Evolutionary conservation across 2,797 vertebrate genomes (phyloP).

Genomic region (Alauda arvensis): DNA sequence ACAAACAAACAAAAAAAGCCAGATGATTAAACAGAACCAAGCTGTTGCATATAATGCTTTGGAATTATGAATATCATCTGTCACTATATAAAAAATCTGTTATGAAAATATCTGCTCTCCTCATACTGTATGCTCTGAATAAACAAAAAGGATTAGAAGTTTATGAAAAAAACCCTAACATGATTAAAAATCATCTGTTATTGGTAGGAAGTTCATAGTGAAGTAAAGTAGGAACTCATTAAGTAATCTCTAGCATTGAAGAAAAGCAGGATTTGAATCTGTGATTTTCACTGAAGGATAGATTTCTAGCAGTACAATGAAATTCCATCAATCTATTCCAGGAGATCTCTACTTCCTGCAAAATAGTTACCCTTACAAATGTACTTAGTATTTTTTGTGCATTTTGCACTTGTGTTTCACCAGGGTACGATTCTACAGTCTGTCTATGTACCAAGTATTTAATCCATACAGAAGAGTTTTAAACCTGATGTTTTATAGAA

Average conservation of each 20-base stretch:
- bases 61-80: conserved; percentile 43
- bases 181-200: background rate
- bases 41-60: conserved; percentile 12
- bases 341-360: background rate
- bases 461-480: background rate
- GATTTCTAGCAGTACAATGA: background rate
- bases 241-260: background rate
- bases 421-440: background rate
- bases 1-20: background rate
- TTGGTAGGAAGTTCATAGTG: background rate
- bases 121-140: background rate
- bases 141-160: background rate
- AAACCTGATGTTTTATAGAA: background rate
- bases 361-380: background rate
- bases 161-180: background rate
- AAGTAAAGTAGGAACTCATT: background rate
- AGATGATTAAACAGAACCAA: conserved; percentile 28
- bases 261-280: background rate
- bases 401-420: background rate
- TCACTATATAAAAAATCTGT: background rate
- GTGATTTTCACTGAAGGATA: background rate
- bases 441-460: background rate
- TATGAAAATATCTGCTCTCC: background rate
- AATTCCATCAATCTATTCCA: background rate
- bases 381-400: background rate